phyloP scores from a whole-genome alignment of 2,113 vertebrate genomes.

The Apodemus speciosus region DNA sequence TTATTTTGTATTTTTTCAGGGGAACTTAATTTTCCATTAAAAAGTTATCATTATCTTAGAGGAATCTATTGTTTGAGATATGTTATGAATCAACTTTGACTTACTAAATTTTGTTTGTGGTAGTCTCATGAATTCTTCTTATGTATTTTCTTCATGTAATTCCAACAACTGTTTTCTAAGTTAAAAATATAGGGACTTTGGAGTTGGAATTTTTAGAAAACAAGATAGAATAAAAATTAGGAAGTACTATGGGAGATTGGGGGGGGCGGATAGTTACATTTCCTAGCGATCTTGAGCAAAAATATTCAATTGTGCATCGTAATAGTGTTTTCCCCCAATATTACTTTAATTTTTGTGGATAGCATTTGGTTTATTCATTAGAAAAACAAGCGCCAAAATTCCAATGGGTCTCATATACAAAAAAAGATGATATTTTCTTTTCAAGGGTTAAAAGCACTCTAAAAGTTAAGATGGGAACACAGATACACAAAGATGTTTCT shows the following conservation, averaged over 20 bases:
- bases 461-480: slow-evolving; percentile 75
- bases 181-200: background rate
- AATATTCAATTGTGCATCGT: background rate
- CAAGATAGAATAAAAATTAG: background rate
- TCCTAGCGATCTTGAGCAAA: background rate
- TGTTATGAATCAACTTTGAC: background rate
- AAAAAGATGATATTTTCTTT: slow-evolving; percentile 73
- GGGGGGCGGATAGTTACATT: background rate
- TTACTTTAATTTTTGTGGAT: background rate
- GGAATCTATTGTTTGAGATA: background rate
- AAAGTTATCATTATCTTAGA: background rate
- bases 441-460: slow-evolving; percentile 71
- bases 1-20: background rate
- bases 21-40: background rate
- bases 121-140: background rate
- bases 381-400: slow-evolving; percentile 55
- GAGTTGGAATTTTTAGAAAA: background rate
- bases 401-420: slow-evolving; percentile 77
- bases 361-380: slow-evolving; percentile 80
- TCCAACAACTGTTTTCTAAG: background rate
- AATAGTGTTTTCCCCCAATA: background rate
- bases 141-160: background rate
- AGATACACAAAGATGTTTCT: slow-evolving; percentile 50
- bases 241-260: background rate
- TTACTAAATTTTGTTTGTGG: background rate